These are phyloP conservation scores for Meriones psammophilus DNA, from an alignment of 2,797 vertebrate species.

Conservation along the genomic window DNA sequence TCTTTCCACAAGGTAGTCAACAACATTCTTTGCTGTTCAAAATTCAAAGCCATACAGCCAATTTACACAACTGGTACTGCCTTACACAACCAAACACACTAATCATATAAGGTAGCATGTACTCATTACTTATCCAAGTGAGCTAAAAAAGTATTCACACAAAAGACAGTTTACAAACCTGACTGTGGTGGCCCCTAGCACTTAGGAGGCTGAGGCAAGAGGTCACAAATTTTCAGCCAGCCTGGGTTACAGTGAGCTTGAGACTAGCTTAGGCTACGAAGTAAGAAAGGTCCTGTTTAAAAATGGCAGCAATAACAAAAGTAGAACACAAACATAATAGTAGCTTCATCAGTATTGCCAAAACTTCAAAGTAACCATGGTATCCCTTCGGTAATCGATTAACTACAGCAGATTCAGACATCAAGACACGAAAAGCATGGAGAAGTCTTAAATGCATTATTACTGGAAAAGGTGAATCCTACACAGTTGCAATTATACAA, in stretches of 20 bases:
- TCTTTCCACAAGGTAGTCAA: not conserved
- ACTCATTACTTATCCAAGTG: not conserved
- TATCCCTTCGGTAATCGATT: not conserved
- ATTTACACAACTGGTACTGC: not conserved
- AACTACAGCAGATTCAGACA: not conserved
- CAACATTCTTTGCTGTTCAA: not conserved
- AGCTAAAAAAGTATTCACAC: not conserved
- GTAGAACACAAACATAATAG: not conserved
- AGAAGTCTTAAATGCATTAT: not conserved
- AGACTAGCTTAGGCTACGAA: not conserved
- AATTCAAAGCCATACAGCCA: not conserved
- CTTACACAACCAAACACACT: not conserved
- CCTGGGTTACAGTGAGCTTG: no score
- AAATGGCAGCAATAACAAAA: not conserved
- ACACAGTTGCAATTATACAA: not conserved
- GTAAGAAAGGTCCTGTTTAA: not conserved
- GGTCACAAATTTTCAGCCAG: not conserved
- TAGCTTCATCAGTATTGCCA: not conserved
- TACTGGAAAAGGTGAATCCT: not conserved
- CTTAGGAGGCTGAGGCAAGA: not conserved
- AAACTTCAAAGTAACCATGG: not conserved
- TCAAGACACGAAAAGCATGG: not conserved
- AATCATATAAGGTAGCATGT: not conserved
- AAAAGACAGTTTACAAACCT: not conserved
- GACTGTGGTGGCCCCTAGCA: not conserved